These are phyloP conservation scores for Drosophila kurseongensis DNA, from an alignment of 1,140 invertebrate species.

Conservation along the genomic window DNA sequence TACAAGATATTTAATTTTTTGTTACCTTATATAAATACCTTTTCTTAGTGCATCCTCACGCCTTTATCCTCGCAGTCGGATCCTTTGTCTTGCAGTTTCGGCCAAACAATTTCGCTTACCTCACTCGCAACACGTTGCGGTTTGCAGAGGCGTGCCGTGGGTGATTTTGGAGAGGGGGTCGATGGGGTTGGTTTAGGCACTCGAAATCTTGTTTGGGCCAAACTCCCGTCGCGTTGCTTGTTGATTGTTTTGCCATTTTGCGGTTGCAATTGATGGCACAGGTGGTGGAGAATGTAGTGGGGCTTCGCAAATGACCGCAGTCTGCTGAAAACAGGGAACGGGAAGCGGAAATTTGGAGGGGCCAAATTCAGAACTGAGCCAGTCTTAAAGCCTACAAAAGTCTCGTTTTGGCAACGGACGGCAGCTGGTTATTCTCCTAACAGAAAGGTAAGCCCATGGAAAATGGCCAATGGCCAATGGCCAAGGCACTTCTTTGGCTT, in stretches of 20 bases:
- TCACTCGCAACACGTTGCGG: slow-evolving; percentile 47
- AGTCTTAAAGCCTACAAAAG: slow-evolving; percentile 42
- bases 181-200: slow-evolving; percentile 6
- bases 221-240: slow-evolving; percentile 66
- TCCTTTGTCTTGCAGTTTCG: slow-evolving; percentile 41
- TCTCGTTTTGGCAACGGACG: slow-evolving; percentile 25
- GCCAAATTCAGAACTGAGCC: slow-evolving; percentile 1
- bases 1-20: too few species aligned
- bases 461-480: slow-evolving; percentile 41
- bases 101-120: slow-evolving; percentile 43
- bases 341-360: not conserved
- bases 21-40: too few species aligned
- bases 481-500: slow-evolving; percentile 51
- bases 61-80: slow-evolving; percentile 9
- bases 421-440: not conserved
- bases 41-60: not conserved
- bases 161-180: not conserved
- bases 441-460: slow-evolving; percentile 24
- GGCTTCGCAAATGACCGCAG: slow-evolving; percentile 34
- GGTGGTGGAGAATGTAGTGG: slow-evolving; percentile 34
- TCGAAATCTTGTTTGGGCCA: slow-evolving; percentile 35
- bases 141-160: slow-evolving; percentile 22
- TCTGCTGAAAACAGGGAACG: not conserved
- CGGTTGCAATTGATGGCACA: slow-evolving; percentile 60
- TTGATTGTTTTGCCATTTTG: slow-evolving; percentile 81